Evolutionary conservation across 2,113 vertebrate genomes (phyloP).

Genomic region (Sphyrna mokarran): DNA sequence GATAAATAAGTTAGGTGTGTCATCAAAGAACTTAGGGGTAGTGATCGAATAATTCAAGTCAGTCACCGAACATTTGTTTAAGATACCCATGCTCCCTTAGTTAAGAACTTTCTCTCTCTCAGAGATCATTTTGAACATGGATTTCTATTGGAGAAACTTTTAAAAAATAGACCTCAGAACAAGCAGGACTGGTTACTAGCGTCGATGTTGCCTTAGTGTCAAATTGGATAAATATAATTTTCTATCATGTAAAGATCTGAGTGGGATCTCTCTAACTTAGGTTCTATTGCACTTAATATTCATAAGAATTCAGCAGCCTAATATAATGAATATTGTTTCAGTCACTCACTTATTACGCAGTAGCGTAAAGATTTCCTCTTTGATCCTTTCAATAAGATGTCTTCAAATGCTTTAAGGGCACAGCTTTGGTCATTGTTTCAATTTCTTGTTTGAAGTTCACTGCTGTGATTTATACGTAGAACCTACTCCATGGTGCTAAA

Average conservation of each 20-base stretch:
- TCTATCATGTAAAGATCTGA: background rate
- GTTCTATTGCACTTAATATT: background rate
- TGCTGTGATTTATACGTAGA: background rate
- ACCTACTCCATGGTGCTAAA: background rate
- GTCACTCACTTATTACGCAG: background rate
- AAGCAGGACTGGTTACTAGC: background rate
- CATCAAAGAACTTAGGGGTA: background rate
- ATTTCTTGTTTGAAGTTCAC: background rate
- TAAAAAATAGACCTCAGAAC: background rate
- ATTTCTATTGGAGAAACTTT: background rate
- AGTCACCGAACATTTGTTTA: background rate
- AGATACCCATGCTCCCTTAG: background rate
- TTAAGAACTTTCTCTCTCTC: background rate
- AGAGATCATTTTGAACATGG: background rate
- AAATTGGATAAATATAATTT: background rate
- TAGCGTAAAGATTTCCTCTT: background rate
- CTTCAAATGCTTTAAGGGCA: constrained; percentile 6
- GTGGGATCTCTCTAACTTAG: background rate
- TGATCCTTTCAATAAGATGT: constrained; percentile 12
- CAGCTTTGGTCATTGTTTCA: background rate
- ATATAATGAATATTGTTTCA: background rate
- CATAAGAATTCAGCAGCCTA: background rate
- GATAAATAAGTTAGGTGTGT: background rate
- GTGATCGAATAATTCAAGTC: background rate
- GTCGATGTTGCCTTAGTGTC: too few relatives aligned